Evolutionary conservation across 2,797 vertebrate genomes (phyloP).

Genomic region (Buphagus erythrorhynchus): DNA sequence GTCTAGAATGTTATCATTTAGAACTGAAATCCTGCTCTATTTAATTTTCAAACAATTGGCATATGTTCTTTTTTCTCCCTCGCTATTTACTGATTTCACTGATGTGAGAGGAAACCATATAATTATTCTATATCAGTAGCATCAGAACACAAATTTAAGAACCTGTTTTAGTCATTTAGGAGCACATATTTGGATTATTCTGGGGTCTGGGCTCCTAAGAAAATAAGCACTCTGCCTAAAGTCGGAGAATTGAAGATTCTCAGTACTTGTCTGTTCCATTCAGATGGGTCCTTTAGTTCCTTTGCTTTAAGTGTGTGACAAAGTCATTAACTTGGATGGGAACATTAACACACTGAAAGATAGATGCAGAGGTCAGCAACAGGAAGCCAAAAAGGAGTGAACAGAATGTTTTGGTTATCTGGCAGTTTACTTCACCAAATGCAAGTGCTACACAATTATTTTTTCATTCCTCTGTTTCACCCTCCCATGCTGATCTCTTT

Average conservation of each 20-base stretch:
- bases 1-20: not conserved
- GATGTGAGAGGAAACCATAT: not conserved
- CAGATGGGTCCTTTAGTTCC: not conserved
- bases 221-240: not conserved
- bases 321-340: not conserved
- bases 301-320: not conserved
- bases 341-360: not conserved
- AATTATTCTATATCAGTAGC: not conserved
- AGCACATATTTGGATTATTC: not conserved
- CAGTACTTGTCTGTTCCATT: not conserved
- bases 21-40: not conserved
- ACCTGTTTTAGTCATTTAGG: not conserved
- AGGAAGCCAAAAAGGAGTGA: not conserved
- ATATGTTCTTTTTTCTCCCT: not conserved
- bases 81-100: not conserved
- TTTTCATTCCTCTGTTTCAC: conserved; percentile 75
- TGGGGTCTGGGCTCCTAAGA: not conserved
- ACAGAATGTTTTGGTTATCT: not conserved
- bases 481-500: conserved; percentile 79
- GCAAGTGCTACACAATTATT: not conserved
- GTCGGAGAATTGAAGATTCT: not conserved
- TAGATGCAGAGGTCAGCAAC: conserved; percentile 14
- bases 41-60: not conserved
- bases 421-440: not conserved
- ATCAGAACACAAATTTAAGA: not conserved